These are phyloP conservation scores for Pantherophis alleghaniensis DNA, from an alignment of 2,797 vertebrate genomes.

Conservation along the genomic window DNA sequence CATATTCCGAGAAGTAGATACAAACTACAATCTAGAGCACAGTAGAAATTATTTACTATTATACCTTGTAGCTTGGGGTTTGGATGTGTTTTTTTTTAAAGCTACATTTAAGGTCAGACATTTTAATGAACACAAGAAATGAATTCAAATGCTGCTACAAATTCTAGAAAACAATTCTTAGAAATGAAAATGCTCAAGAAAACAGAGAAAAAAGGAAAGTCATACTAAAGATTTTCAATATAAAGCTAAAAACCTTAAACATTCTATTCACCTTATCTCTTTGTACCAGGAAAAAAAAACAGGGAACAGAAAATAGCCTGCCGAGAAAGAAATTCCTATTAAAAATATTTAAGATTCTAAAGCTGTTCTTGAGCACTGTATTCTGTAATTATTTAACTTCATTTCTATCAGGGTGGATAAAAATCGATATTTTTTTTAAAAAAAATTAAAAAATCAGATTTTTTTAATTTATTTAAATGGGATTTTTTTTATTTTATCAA, in stretches of 20 bases:
- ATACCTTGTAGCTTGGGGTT: neutral
- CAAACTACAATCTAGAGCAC: neutral
- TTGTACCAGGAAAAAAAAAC: too few species aligned
- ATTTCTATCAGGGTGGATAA: neutral
- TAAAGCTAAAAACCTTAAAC: neutral
- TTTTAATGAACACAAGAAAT: neutral
- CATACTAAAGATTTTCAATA: neutral
- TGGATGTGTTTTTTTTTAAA: neutral
- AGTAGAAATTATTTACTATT: neutral
- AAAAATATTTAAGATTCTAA: neutral
- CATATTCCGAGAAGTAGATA: neutral
- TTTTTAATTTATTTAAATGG: too few species aligned
- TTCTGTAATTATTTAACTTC: neutral
- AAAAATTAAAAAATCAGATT: too few species aligned
- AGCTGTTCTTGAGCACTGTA: neutral
- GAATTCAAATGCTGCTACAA: neutral
- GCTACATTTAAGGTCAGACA: neutral
- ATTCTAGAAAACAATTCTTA: neutral
- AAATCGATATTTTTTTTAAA: too few species aligned
- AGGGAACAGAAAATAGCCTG: neutral
- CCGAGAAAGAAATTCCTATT: neutral
- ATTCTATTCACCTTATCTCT: neutral
- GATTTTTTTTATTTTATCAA: too few species aligned
- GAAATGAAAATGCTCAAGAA: neutral
- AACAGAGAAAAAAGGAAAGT: neutral